These are phyloP conservation scores for Orchestia grillus DNA, from an alignment of 1,140 invertebrate genomes.

Conservation along the genomic window DNA sequence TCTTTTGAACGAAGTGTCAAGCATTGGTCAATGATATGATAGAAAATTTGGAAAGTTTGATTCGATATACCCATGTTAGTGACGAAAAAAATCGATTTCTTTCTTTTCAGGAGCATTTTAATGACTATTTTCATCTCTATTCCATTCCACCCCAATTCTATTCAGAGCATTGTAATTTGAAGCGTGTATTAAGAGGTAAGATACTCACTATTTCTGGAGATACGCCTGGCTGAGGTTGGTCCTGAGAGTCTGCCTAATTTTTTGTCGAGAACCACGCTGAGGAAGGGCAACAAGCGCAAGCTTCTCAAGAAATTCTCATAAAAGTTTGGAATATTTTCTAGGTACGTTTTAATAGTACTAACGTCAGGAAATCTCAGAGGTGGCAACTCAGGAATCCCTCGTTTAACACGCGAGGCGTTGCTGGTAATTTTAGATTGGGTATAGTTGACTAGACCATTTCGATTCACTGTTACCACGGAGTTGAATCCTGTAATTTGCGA, in stretches of 20 bases:
- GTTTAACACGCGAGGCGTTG: background rate
- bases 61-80: no score
- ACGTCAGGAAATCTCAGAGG: background rate
- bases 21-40: no score
- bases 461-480: background rate
- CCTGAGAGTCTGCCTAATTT: background rate
- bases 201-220: background rate
- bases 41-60: no score
- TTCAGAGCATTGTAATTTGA: no score
- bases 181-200: background rate
- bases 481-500: slow-evolving; percentile 33
- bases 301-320: slow-evolving; percentile 1
- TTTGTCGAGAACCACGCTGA: background rate
- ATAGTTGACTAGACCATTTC: background rate
- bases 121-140: no score
- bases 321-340: slow-evolving; percentile 11
- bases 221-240: background rate
- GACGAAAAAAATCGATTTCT: no score
- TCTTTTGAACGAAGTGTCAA: no score
- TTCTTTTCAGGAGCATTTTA: no score
- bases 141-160: no score
- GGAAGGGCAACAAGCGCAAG: background rate
- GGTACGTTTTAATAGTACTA: background rate
- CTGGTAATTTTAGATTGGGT: background rate
- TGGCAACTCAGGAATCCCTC: background rate